Conservation (phyloP, 2,888 invertebrate species). For the Scaptomyza tumidula region DNA sequence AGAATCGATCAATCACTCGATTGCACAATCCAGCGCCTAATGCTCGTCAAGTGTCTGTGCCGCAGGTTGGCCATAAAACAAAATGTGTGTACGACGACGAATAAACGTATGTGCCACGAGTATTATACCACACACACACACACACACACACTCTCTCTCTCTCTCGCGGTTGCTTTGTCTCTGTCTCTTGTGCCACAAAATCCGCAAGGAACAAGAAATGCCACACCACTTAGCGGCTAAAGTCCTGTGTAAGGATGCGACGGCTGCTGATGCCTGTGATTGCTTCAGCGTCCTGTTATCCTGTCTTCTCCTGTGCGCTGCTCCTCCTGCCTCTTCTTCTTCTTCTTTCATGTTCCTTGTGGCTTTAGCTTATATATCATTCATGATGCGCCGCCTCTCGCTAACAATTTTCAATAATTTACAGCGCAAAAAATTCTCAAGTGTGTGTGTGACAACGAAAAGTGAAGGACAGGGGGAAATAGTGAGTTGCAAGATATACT, state of each 20-base stretch:
- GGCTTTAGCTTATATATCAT: slow-evolving; percentile 65
- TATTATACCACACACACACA: not conserved
- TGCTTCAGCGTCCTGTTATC: slow-evolving; percentile 16
- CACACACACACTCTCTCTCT: not conserved
- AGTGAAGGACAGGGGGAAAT: not conserved
- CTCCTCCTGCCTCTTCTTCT: too few species aligned
- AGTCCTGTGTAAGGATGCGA: slow-evolving; percentile 49
- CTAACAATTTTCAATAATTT: slow-evolving; percentile 69
- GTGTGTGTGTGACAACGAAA: not conserved
- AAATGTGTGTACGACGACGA: slow-evolving; percentile 31
- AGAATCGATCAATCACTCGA: slow-evolving; percentile 64
- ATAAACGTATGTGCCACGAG: slow-evolving; percentile 43
- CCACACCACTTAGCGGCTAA: slow-evolving; percentile 62
- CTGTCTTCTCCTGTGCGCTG: not conserved
- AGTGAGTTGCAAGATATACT: not conserved
- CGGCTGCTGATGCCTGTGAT: slow-evolving; percentile 47
- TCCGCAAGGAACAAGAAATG: slow-evolving; percentile 40
- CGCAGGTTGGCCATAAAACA: slow-evolving; percentile 58
- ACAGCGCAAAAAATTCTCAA: slow-evolving; percentile 19
- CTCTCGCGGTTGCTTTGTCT: not conserved
- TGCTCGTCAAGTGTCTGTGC: slow-evolving; percentile 44
- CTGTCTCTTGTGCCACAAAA: slow-evolving; percentile 6
- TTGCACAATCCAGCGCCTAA: slow-evolving; percentile 46
- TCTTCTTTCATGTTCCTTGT: not conserved
- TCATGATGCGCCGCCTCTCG: slow-evolving; percentile 51